Conservation (phyloP, 2,888 invertebrate species). For the Andrena marginata region DNA sequence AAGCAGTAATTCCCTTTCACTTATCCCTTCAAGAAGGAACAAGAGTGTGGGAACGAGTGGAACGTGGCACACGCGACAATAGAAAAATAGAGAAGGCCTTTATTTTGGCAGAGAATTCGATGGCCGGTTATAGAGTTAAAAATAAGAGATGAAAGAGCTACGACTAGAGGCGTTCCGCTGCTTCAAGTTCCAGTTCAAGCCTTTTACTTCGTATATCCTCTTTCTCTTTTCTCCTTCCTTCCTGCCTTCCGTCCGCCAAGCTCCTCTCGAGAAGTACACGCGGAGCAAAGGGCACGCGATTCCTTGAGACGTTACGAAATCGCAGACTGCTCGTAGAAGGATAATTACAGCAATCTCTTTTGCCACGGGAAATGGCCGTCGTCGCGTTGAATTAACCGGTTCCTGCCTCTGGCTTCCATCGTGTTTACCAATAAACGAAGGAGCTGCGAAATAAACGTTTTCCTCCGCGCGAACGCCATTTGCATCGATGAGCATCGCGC, state of each 20-base stretch:
- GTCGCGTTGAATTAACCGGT: constrained; percentile 48
- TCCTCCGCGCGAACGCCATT: not conserved
- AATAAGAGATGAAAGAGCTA: constrained; percentile 62
- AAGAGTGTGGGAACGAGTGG: not conserved
- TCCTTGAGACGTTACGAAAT: constrained; percentile 48
- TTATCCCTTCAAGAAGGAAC: not conserved
- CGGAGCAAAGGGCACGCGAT: constrained; percentile 36
- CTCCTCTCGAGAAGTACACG: not conserved
- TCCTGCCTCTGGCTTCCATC: not conserved
- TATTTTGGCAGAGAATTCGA: constrained; percentile 59
- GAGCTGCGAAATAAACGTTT: constrained; percentile 40
- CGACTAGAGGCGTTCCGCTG: constrained; percentile 6
- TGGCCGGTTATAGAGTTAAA: constrained; percentile 51
- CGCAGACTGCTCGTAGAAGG: constrained; percentile 56
- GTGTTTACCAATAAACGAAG: constrained; percentile 51
- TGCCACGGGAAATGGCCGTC: constrained; percentile 51
- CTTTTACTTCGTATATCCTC: constrained; percentile 17
- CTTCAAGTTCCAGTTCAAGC: not conserved
- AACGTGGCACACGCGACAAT: not conserved
- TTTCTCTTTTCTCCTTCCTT: constrained; percentile 2
- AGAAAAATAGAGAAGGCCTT: constrained; percentile 8
- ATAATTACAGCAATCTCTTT: constrained; percentile 65
- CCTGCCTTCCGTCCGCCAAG: not conserved
- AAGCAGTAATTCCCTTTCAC: not conserved
- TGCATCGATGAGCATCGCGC: constrained; percentile 25